These are phyloP conservation scores for Varecia variegata DNA, from an alignment of 2,797 vertebrate species.

Conservation along the genomic window DNA sequence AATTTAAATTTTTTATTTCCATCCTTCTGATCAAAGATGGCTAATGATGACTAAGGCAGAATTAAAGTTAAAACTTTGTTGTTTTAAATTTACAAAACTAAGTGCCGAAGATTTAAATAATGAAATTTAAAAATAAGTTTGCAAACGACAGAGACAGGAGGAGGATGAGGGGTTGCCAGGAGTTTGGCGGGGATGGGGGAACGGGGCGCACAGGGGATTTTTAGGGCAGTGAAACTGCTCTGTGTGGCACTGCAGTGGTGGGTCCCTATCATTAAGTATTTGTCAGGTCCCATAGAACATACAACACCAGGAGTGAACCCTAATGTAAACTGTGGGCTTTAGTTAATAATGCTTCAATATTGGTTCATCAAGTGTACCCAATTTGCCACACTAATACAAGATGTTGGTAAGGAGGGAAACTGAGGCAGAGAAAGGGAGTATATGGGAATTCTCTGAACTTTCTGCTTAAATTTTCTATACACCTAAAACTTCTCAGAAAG, in stretches of 20 bases:
- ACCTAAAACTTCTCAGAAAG: neutral
- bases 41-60: neutral
- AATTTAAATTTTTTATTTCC: neutral
- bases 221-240: neutral
- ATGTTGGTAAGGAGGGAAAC: neutral
- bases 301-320: neutral
- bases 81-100: neutral
- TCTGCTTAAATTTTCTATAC: neutral
- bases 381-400: fast-evolving
- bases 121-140: neutral
- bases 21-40: neutral
- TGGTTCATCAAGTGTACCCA: neutral
- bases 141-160: neutral
- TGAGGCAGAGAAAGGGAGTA: neutral
- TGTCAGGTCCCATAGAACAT: neutral
- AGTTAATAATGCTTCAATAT: neutral
- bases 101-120: neutral
- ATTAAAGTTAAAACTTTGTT: neutral
- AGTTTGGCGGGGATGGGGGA: neutral
- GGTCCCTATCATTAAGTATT: fast-evolving
- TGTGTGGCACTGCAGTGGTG: too few species aligned
- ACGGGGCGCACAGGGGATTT: neutral
- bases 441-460: neutral
- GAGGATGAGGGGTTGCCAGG: neutral
- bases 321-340: too few species aligned